Conservation (phyloP, 2,113 vertebrate genomes). For the Halichoeres trimaculatus region DNA sequence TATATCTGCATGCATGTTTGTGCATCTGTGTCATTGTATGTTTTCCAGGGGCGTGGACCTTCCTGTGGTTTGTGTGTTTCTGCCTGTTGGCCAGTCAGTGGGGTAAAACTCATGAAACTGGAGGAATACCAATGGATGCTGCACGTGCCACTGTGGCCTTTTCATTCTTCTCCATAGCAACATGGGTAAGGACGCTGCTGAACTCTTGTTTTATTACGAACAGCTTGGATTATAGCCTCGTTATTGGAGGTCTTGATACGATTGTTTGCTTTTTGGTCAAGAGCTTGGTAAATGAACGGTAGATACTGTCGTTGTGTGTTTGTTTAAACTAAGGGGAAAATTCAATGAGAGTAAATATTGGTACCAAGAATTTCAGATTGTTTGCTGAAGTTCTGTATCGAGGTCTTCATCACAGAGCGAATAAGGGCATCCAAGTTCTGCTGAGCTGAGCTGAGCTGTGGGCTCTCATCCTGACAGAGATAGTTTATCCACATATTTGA, state of each 20-base stretch:
- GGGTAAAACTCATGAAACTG: neutral
- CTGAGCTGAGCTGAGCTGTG: too few relatives aligned
- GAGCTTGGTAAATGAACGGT: too few relatives aligned
- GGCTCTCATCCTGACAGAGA: too few relatives aligned
- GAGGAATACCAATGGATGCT: slow-evolving; percentile 72
- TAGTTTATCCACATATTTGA: too few relatives aligned
- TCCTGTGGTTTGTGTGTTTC: slow-evolving; percentile 94
- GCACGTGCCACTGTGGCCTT: slow-evolving; percentile 89
- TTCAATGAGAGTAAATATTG: too few relatives aligned
- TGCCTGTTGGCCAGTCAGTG: slow-evolving; percentile 92
- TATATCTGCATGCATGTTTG: slow-evolving; percentile 13
- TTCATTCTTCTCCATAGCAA: slow-evolving; percentile 94
- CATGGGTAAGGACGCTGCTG: slow-evolving; percentile 86
- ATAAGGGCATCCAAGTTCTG: too few relatives aligned
- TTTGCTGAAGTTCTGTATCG: too few relatives aligned
- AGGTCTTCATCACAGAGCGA: too few relatives aligned
- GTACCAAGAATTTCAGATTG: too few relatives aligned
- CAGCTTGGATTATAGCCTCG: neutral
- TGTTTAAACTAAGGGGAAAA: too few relatives aligned
- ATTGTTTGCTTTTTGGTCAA: too few relatives aligned
- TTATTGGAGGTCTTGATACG: neutral
- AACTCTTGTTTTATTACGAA: neutral
- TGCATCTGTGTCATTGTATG: slow-evolving; percentile 36
- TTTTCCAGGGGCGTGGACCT: slow-evolving; percentile 87
- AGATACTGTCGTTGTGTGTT: too few relatives aligned